These are phyloP conservation scores for Platycercus adscitus DNA, from an alignment of 2,113 vertebrate species.

Conservation along the genomic window DNA sequence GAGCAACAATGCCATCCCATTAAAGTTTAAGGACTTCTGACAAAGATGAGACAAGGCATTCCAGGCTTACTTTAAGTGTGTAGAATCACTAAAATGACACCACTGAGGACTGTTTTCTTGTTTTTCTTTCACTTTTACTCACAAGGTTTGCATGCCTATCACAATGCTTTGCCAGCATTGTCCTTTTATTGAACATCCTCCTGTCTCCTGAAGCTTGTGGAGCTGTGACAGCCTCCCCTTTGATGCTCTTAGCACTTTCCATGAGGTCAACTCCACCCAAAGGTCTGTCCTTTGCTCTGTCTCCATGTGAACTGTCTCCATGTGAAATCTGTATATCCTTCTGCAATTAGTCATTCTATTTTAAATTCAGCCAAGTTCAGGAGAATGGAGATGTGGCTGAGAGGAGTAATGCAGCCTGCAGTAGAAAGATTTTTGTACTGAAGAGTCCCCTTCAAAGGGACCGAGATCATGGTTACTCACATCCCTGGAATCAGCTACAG, in stretches of 20 bases:
- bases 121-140: not conserved
- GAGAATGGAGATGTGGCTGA: not conserved
- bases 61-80: not conserved
- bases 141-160: fast-evolving
- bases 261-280: not conserved
- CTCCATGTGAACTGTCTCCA: not conserved
- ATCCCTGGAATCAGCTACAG: not conserved
- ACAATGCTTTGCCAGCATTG: not conserved
- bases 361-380: not conserved
- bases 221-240: not conserved
- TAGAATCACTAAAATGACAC: not conserved
- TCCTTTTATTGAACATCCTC: not conserved
- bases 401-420: not conserved
- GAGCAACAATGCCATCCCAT: not conserved
- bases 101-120: not conserved
- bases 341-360: not conserved
- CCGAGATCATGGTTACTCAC: fast-evolving
- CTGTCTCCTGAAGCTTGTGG: not conserved
- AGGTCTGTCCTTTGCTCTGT: not conserved
- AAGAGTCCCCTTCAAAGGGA: not conserved
- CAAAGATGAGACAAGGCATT: not conserved
- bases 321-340: not conserved
- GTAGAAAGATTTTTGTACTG: not conserved
- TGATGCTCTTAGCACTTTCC: not conserved
- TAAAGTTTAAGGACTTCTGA: not conserved